Conservation (phyloP, 2,113 vertebrate genomes). For the Apodemus sylvaticus region DNA sequence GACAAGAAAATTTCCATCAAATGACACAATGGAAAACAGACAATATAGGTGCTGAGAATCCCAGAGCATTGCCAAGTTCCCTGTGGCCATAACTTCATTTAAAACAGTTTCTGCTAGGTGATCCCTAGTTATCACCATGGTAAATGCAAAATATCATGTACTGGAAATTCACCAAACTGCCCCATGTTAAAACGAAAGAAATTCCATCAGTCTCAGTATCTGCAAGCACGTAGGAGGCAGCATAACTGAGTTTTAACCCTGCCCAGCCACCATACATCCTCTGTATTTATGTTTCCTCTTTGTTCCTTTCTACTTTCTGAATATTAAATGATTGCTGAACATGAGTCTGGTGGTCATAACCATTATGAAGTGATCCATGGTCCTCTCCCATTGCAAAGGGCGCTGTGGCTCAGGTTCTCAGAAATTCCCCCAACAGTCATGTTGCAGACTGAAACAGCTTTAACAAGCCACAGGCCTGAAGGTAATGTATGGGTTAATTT, state of each 20-base stretch:
- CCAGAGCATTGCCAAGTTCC: neutral
- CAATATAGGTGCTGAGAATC: neutral
- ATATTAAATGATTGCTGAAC: neutral
- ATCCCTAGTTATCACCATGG: neutral
- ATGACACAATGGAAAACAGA: neutral
- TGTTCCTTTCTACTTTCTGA: neutral
- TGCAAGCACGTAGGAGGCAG: neutral
- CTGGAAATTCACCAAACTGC: neutral
- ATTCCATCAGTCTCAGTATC: neutral
- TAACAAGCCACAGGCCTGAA: constrained; percentile 7
- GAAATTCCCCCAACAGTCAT: neutral
- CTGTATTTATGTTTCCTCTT: neutral
- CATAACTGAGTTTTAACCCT: neutral
- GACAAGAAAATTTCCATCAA: neutral
- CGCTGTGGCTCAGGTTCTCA: neutral
- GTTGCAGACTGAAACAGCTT: neutral
- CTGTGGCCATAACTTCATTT: neutral
- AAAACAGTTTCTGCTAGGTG: neutral
- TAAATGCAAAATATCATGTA: neutral
- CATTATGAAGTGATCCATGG: neutral
- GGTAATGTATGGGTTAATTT: neutral
- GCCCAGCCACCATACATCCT: neutral
- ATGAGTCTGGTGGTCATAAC: neutral
- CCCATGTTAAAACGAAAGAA: neutral
- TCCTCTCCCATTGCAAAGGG: neutral